Conservation (phyloP, 2,797 vertebrate species). For the Helostoma temminkii region DNA sequence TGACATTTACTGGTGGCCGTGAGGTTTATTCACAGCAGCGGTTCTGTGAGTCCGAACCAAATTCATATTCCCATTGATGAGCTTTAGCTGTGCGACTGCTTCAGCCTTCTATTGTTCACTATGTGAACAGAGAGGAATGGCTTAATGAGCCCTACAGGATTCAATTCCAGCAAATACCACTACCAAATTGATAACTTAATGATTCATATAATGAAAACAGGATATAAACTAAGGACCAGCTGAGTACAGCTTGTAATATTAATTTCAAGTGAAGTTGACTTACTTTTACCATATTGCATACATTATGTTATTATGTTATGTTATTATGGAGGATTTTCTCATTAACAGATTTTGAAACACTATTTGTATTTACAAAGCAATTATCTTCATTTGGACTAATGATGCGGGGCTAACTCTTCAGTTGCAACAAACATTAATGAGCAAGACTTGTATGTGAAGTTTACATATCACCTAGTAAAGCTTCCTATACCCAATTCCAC, state of each 20-base stretch:
- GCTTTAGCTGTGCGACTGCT: conserved; percentile 19
- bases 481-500: conserved; percentile 1
- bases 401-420: conserved; percentile 9
- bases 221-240: conserved; percentile 55
- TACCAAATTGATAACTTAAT: conserved; percentile 74
- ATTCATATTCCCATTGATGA: conserved; percentile 42
- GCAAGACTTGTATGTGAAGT: not conserved
- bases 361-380: conserved; percentile 19
- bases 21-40: conserved; percentile 55
- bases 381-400: no score
- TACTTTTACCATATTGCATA: conserved; percentile 50
- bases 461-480: not conserved
- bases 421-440: conserved; percentile 10
- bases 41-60: conserved; percentile 20
- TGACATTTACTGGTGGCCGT: conserved; percentile 69
- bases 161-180: conserved; percentile 62
- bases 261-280: conserved; percentile 55
- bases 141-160: conserved; percentile 69
- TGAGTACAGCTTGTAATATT: conserved; percentile 59
- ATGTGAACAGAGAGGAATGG: conserved; percentile 54
- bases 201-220: conserved; percentile 75
- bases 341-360: conserved; percentile 1
- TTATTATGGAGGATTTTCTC: conserved; percentile 35
- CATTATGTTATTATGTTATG: no score
- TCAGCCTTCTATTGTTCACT: conserved; percentile 56